These are phyloP conservation scores for Oryzias javanicus DNA, from an alignment of 2,113 vertebrate genomes.

Conservation along the genomic window DNA sequence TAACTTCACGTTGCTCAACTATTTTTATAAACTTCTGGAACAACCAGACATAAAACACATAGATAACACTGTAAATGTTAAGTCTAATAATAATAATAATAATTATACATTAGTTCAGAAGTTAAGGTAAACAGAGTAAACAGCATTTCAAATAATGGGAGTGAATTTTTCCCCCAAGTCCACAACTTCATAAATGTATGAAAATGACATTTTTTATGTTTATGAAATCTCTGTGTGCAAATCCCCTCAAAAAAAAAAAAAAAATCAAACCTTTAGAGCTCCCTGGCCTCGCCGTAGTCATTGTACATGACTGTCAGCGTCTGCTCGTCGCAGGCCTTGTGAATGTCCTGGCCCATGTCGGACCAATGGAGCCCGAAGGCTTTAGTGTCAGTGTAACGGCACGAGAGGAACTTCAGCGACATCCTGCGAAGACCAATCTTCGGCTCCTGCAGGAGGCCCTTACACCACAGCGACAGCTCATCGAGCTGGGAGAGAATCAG, in stretches of 20 bases:
- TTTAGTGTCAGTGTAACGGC: slow-evolving; percentile 96
- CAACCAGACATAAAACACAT: no score
- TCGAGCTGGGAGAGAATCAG: slow-evolving; percentile 94
- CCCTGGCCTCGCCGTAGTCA: slow-evolving; percentile 92
- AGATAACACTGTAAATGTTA: not conserved
- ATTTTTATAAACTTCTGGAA: slow-evolving; percentile 1
- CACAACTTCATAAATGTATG: slow-evolving; percentile 4
- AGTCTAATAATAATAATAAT: not conserved
- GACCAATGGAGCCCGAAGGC: slow-evolving; percentile 91
- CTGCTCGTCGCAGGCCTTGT: slow-evolving; percentile 95
- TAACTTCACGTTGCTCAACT: not conserved
- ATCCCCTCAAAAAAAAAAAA: not conserved
- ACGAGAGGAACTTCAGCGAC: slow-evolving; percentile 89
- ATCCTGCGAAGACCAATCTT: slow-evolving; percentile 89
- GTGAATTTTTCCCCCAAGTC: not conserved
- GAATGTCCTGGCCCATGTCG: slow-evolving; percentile 88
- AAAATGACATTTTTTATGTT: slow-evolving; percentile 10
- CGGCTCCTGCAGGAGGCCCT: slow-evolving; percentile 90
- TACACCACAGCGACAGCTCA: slow-evolving; percentile 90
- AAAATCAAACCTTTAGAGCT: slow-evolving; percentile 76
- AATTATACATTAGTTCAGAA: not conserved
- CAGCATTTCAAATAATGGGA: slow-evolving; percentile 3
- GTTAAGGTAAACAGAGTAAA: not conserved
- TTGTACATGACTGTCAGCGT: slow-evolving; percentile 91
- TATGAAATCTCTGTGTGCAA: slow-evolving; percentile 1